phyloP scores from a whole-genome alignment of 2,888 invertebrate genomes.

The Ceriagrion tenellum region DNA sequence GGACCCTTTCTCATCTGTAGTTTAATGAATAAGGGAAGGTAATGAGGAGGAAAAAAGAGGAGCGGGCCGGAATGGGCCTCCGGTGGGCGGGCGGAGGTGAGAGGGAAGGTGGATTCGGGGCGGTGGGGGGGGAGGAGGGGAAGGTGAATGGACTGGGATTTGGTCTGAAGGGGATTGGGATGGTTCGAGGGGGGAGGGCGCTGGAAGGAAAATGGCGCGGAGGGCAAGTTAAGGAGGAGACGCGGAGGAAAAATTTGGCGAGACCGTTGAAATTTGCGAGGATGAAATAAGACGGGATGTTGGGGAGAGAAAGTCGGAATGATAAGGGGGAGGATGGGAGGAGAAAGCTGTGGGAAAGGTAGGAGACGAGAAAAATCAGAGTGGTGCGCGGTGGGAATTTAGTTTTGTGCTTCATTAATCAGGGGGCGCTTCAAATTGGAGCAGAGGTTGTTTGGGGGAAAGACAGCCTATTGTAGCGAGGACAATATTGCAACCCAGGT shows the following conservation, averaged over 20 bases:
- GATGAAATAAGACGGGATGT: not conserved
- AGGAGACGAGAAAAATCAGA: not conserved
- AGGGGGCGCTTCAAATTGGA: not conserved
- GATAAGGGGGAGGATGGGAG: not conserved
- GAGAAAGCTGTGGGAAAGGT: not conserved
- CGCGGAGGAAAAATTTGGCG: not conserved
- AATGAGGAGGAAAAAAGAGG: constrained; percentile 44
- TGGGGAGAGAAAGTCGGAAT: not conserved
- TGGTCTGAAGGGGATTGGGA: not conserved
- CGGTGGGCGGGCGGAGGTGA: not conserved
- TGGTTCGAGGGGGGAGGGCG: not conserved
- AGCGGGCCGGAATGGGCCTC: constrained; percentile 21
- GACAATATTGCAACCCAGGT: not conserved
- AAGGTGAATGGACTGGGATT: not conserved
- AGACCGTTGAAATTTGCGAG: not conserved
- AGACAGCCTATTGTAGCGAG: not conserved
- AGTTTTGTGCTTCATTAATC: constrained; percentile 16
- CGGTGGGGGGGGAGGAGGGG: not conserved
- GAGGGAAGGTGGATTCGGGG: not conserved
- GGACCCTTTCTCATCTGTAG: constrained; percentile 53
- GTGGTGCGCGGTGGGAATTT: not conserved
- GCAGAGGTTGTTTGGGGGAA: not conserved
- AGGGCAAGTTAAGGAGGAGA: not conserved
- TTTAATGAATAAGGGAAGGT: constrained; percentile 59
- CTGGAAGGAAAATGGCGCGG: not conserved